Evolutionary conservation across 92 coral and sea anemone species (phyloP).

Genomic region (Diadumene lineata): DNA sequence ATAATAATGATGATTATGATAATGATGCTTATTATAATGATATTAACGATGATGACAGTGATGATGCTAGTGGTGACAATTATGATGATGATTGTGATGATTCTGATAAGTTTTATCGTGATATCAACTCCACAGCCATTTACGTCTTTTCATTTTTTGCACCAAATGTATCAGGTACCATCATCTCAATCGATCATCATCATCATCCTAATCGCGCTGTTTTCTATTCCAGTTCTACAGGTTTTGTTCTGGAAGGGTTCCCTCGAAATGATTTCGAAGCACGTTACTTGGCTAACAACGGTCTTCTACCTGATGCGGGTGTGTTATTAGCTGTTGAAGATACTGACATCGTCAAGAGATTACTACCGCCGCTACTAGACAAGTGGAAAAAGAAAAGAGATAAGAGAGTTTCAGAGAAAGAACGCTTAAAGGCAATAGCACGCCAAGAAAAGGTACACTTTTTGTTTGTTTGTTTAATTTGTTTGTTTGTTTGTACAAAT

Average conservation of each 20-base stretch:
- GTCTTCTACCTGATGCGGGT: slow-evolving; percentile 85
- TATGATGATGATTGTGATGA: background rate
- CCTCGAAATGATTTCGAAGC: slow-evolving; percentile 89
- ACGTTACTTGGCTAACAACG: slow-evolving; percentile 70
- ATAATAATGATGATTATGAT: background rate
- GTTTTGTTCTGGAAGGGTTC: slow-evolving; percentile 91
- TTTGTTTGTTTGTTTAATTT: background rate
- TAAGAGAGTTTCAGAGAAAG: slow-evolving; percentile 89
- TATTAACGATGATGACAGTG: background rate
- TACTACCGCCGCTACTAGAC: slow-evolving; percentile 82
- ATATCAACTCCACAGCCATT: background rate
- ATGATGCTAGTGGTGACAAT: background rate
- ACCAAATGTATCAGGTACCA: background rate
- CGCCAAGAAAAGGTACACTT: slow-evolving; percentile 71
- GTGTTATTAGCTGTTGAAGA: slow-evolving; percentile 89
- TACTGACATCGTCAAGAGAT: slow-evolving; percentile 76
- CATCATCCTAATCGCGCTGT: background rate
- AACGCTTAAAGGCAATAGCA: slow-evolving; percentile 76
- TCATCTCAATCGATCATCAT: background rate
- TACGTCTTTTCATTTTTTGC: background rate
- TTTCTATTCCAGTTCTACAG: slow-evolving; percentile 70
- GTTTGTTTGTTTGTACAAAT: background rate
- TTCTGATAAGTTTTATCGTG: background rate
- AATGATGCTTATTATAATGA: background rate
- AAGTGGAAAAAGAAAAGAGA: slow-evolving; percentile 91